phyloP scores from a whole-genome alignment of 2,797 vertebrate species.

The Pteropus rufus region DNA sequence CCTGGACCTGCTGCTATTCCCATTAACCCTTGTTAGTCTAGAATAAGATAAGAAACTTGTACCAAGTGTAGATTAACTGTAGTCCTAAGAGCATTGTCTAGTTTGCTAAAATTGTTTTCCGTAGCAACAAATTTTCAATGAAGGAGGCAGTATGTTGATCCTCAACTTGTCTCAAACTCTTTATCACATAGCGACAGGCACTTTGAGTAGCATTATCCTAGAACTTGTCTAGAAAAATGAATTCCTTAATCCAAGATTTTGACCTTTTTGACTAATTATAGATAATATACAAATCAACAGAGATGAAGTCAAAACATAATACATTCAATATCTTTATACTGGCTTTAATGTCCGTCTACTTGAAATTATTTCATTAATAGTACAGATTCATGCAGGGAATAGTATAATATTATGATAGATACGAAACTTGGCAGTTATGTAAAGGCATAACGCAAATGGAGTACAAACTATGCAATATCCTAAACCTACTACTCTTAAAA shows the following conservation, averaged over 20 bases:
- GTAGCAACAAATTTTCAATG: background rate
- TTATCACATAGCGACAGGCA: background rate
- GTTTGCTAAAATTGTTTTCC: background rate
- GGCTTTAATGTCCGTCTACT: background rate
- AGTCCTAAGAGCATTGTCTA: background rate
- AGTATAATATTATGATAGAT: background rate
- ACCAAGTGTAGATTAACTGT: background rate
- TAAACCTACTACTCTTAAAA: background rate
- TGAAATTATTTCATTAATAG: background rate
- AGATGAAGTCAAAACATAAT: background rate
- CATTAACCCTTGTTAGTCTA: background rate
- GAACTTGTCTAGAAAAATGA: background rate
- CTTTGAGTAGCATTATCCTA: background rate
- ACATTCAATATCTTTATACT: background rate
- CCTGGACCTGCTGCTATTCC: background rate
- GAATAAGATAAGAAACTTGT: background rate
- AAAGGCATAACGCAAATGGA: background rate
- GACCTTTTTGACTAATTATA: background rate
- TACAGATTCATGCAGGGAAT: background rate
- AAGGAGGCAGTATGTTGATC: background rate
- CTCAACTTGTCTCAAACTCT: background rate
- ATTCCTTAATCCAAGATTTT: background rate
- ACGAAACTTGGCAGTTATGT: background rate
- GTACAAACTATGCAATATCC: background rate
- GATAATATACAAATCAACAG: background rate